phyloP scores from a whole-genome alignment of 1,140 invertebrate genomes.

The Lycorma delicatula region DNA sequence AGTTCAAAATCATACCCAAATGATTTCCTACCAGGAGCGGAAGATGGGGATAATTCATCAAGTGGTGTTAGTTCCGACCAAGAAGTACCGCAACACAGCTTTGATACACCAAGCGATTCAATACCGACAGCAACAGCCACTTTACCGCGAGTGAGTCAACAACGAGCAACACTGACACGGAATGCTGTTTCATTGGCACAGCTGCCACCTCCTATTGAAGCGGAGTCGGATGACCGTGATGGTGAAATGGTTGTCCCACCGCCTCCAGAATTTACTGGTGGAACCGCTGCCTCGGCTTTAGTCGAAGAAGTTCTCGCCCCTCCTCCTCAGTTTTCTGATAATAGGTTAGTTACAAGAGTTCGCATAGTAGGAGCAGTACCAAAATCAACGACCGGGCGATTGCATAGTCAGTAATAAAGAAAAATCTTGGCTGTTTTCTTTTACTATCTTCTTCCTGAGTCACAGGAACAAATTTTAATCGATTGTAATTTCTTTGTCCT shows the following conservation, averaged over 20 bases:
- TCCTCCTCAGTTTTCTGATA: constrained; percentile 62
- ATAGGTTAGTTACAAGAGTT: constrained; percentile 44
- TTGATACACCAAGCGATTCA: constrained; percentile 39
- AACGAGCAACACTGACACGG: constrained; percentile 42
- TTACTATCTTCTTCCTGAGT: no score
- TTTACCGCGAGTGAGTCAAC: constrained; percentile 35
- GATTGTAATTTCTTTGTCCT: no score
- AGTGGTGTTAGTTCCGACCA: constrained; percentile 80
- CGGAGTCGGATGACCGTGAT: constrained; percentile 54
- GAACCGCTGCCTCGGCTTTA: constrained; percentile 36
- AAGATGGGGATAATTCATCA: constrained; percentile 79
- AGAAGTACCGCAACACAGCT: constrained; percentile 43
- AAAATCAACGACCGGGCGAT: constrained; percentile 39
- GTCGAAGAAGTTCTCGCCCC: constrained; percentile 48
- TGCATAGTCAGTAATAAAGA: constrained; percentile 12
- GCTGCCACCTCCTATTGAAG: constrained; percentile 71
- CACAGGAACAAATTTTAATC: no score
- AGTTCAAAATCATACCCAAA: constrained; percentile 77
- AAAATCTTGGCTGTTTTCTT: no score
- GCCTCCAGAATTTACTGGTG: constrained; percentile 61
- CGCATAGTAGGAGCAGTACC: constrained; percentile 72
- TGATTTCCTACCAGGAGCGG: constrained; percentile 52
- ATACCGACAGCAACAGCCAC: constrained; percentile 31
- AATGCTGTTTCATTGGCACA: constrained; percentile 68
- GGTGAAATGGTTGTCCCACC: constrained; percentile 61